Evolutionary conservation across 2,113 vertebrate genomes (phyloP).

Genomic region (Pteruthius melanotis): DNA sequence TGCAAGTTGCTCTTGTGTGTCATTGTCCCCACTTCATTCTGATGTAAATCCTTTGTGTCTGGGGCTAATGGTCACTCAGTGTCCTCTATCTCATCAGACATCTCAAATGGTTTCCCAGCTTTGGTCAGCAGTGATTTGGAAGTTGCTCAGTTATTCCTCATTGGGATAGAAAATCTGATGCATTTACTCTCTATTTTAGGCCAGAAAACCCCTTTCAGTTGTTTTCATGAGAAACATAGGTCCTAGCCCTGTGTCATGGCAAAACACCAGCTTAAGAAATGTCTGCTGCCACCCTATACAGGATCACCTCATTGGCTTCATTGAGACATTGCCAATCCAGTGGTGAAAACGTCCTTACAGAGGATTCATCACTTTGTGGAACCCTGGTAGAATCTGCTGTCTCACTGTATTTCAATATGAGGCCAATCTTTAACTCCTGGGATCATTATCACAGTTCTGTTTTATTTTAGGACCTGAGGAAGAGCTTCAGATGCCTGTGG

Average conservation of each 20-base stretch:
- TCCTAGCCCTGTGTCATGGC: not conserved
- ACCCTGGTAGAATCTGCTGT: not conserved
- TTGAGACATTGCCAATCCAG: not conserved
- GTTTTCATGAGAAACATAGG: not conserved
- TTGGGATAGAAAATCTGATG: not conserved
- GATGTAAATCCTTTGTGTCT: not conserved
- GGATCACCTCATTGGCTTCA: not conserved
- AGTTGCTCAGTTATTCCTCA: not conserved
- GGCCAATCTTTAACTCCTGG: not conserved
- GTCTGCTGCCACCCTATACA: not conserved
- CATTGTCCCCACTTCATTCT: not conserved
- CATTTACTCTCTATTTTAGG: not conserved
- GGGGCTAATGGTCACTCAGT: not conserved
- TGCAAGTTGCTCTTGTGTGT: not conserved
- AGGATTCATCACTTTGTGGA: not conserved
- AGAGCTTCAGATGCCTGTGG: not conserved
- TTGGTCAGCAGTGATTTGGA: not conserved
- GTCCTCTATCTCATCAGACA: not conserved
- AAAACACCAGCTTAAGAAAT: not conserved
- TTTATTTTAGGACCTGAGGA: not conserved
- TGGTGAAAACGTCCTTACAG: fast-evolving
- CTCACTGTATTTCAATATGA: not conserved
- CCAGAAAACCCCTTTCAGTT: fast-evolving
- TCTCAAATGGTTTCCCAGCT: not conserved
- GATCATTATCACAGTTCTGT: not conserved